Percentiles rank a stretch among this genome's conserved stretches.
Conservation (phyloP, 2,797 vertebrate genomes). For the Potorous gilbertii region DNA sequence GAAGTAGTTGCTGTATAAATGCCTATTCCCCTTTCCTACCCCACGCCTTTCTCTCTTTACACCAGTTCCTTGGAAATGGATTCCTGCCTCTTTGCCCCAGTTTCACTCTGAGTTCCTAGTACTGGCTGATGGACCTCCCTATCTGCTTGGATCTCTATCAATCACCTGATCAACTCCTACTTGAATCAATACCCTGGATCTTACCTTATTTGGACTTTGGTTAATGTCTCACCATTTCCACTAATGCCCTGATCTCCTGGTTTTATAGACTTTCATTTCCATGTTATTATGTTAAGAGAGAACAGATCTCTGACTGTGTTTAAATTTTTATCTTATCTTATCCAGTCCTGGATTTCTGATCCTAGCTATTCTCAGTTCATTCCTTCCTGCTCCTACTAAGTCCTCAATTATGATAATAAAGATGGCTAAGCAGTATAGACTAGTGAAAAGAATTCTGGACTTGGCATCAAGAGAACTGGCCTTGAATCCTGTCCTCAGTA, state of each 20-base stretch:
- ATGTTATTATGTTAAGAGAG: background rate
- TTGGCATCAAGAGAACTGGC: background rate
- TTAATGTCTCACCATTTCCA: background rate
- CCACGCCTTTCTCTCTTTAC: background rate
- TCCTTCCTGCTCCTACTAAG: background rate
- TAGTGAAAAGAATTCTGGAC: background rate
- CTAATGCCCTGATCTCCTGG: background rate
- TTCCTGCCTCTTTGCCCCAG: background rate
- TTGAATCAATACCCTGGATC: background rate
- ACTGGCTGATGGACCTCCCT: background rate
- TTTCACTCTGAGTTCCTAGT: background rate
- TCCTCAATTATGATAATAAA: background rate
- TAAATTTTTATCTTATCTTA: background rate
- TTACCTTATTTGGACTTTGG: background rate
- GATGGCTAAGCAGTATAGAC: background rate
- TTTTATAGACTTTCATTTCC: background rate
- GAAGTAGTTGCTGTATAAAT: background rate
- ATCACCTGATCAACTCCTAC: background rate
- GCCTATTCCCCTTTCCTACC: background rate
- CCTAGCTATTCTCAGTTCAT: background rate
- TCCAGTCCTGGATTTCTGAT: background rate
- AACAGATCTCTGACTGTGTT: background rate
- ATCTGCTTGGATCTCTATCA: background rate
- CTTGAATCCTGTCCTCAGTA: background rate
- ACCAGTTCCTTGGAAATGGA: background rate